phyloP scores from a whole-genome alignment of 1,140 invertebrate genomes.

The Vollenhovia emeryi region DNA sequence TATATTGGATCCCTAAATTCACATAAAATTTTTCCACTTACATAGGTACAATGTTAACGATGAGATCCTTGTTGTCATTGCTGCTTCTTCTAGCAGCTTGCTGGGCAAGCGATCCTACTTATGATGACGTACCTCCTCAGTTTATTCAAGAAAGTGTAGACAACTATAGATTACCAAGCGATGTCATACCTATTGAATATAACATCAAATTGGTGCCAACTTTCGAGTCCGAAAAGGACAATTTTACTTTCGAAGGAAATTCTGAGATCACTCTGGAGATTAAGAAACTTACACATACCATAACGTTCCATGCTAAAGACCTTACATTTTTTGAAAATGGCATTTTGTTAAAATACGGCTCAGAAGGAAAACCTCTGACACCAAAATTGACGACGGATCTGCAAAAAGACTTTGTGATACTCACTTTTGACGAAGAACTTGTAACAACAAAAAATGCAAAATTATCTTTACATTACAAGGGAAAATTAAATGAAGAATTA shows the following conservation, averaged over 20 bases:
- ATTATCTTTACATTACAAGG: conserved; percentile 48
- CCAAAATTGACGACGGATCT: too few relatives aligned
- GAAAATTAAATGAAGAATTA: conserved; percentile 52
- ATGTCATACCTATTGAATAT: conserved; percentile 83
- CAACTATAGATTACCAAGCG: conserved; percentile 86
- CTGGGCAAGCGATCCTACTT: conserved; percentile 22
- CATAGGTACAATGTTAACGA: conserved; percentile 37
- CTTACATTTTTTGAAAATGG: background rate
- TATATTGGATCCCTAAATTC: background rate
- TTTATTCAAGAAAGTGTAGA: background rate
- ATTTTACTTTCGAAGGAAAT: conserved; percentile 68
- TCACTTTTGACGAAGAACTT: background rate
- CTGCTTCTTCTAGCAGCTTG: conserved; percentile 23
- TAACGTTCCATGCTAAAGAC: conserved; percentile 71
- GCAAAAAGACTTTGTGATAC: background rate
- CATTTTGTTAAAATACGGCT: too few relatives aligned
- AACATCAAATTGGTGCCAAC: conserved; percentile 36
- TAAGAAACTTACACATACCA: background rate
- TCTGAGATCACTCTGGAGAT: conserved; percentile 48
- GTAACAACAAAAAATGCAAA: accelerated
- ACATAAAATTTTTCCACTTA: background rate
- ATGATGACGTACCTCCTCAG: background rate
- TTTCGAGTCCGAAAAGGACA: conserved; percentile 18
- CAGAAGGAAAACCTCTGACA: too few relatives aligned
- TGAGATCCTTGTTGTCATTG: conserved; percentile 22